A percentile compares a stretch with the other conserved stretches of the same genome.
Evolutionary conservation across 2,113 vertebrate species (phyloP).

Genomic region (Cairina moschata): DNA sequence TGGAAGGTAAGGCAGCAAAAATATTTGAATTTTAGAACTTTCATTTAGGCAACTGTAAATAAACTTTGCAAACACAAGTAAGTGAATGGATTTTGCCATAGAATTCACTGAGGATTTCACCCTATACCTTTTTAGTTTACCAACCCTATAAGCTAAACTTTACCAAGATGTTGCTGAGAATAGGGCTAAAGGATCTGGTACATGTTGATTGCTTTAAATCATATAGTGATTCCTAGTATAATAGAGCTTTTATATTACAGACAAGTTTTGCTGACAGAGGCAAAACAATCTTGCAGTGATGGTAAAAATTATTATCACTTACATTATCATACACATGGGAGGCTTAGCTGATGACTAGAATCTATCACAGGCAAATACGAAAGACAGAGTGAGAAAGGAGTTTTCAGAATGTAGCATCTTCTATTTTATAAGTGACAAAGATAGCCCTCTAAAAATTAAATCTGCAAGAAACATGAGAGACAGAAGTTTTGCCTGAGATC

Average conservation of each 20-base stretch:
- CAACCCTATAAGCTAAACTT: background rate
- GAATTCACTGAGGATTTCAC: background rate
- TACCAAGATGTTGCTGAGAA: background rate
- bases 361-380: background rate
- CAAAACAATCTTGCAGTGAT: constrained; percentile 14
- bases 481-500: constrained; percentile 50
- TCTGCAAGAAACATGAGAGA: constrained; percentile 16
- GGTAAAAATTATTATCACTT: constrained; percentile 33
- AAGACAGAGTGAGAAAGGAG: background rate
- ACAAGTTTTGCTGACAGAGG: constrained; percentile 1
- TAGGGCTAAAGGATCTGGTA: background rate
- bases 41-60: background rate
- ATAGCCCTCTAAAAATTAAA: constrained; percentile 32
- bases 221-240: background rate
- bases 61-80: background rate
- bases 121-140: background rate
- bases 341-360: background rate
- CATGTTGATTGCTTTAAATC: background rate
- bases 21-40: background rate
- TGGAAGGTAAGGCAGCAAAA: background rate
- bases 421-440: constrained; percentile 35
- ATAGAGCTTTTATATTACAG: constrained; percentile 18
- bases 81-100: background rate
- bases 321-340: constrained; percentile 1
- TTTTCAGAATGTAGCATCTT: constrained; percentile 25